Evolutionary conservation across 1,140 invertebrate genomes (phyloP), one percentile per base, ranked within the genome.

Genomic region (Cherax destructor): DNA sequence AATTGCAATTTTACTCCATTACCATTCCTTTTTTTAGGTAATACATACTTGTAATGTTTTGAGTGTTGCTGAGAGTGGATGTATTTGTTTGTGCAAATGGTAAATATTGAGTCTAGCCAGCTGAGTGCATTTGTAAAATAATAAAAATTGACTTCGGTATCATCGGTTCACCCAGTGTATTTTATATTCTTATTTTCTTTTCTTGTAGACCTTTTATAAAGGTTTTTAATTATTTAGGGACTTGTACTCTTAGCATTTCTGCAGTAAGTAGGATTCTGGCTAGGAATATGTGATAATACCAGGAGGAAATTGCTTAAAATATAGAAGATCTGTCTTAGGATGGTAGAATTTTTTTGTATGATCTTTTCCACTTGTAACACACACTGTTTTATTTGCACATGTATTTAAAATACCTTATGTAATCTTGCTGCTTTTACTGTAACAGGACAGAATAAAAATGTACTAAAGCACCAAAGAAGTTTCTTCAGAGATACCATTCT

Each of bases 181-280:
- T 41, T 41, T 41, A 56, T 30, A 10, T 30, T 74, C 69, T 41
- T 74, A 30, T 74, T 74, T 74, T 74, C 41, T 74, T 30, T 74
- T 74, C 24, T 74, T 16, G 69, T 74, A 30, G 24, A 74, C 69
- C 69, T 74, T 74, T 74, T 74, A 74, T 74, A 74, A 74, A 74
- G 69, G 69, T 74, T 69, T 74, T 1, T 74, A 30, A 74, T 74
- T 56, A 74, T 16, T 24, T 74, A 11, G 69, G 3, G 69, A 74
- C 24, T 21, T 30, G 3, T 74, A 18, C 69, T 30, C 0, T 74
- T 74, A 74, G n/a, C 24, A 74, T 74, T n/a, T 74, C 7, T 6
- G 69, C 69, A 74, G 69, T 11, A 30, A 24, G n/a, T 24, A 30
- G 11, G 21, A 30, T 30, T 74, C 7, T 74, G n/a, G 6, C 21